Evolutionary conservation across 2,888 invertebrate species (phyloP).

Genomic region (Pterobdella sp.): DNA sequence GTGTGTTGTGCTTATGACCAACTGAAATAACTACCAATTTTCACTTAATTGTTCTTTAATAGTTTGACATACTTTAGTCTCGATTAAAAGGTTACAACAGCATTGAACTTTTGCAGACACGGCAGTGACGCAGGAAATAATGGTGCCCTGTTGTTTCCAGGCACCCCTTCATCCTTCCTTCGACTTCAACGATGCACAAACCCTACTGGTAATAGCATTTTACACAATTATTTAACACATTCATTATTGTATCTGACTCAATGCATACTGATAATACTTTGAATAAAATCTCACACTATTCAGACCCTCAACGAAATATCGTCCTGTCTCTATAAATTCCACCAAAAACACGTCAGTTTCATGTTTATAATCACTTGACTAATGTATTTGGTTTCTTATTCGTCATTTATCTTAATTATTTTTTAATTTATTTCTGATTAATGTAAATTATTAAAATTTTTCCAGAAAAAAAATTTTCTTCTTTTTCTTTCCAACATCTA

Average conservation of each 20-base stretch:
- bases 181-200: constrained; percentile 55
- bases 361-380: not conserved
- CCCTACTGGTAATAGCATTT: constrained; percentile 44
- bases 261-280: not conserved
- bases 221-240: not conserved
- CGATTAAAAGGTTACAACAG: constrained; percentile 6
- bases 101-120: constrained; percentile 23
- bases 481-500: not conserved
- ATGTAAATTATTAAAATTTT: not conserved
- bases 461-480: not conserved
- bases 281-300: not conserved
- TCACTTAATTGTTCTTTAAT: not conserved
- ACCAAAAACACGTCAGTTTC: constrained; percentile 30
- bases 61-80: constrained; percentile 4
- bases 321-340: constrained; percentile 33
- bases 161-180: constrained; percentile 55
- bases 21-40: not conserved
- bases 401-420: too few relatives aligned
- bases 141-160: constrained; percentile 56
- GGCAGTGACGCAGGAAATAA: constrained; percentile 51
- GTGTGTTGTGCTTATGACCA: not conserved
- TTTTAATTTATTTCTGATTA: not conserved
- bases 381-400: too few relatives aligned
- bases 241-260: not conserved
- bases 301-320: constrained; percentile 37